Evolutionary conservation across 2,797 vertebrate genomes (phyloP).

Genomic region (Lagocephalus sceleratus): DNA sequence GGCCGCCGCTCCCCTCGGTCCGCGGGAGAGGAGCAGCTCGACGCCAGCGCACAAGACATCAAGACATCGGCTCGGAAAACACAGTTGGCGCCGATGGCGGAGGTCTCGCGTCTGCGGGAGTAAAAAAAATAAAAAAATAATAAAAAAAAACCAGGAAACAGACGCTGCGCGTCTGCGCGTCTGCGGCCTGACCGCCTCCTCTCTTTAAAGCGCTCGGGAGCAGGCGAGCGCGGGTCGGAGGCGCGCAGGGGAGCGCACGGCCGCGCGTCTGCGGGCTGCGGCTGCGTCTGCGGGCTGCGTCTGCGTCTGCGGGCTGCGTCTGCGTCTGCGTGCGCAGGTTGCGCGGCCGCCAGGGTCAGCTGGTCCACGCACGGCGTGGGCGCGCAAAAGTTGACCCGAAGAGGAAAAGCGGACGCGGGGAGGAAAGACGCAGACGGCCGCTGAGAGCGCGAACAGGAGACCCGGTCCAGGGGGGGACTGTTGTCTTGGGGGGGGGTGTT

Average conservation of each 20-base stretch:
- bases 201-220: not conserved
- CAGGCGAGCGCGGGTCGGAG: not conserved
- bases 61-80: slow-evolving; percentile 32
- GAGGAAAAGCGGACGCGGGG: too few species aligned
- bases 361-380: too few species aligned
- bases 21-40: slow-evolving; percentile 6
- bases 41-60: too few species aligned
- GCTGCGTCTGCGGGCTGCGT: too few species aligned
- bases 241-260: not conserved
- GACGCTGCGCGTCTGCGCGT: slow-evolving; percentile 26
- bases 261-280: too few species aligned
- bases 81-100: slow-evolving; percentile 36
- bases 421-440: too few species aligned
- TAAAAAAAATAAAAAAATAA: slow-evolving; percentile 1
- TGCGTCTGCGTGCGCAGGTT: too few species aligned
- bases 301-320: too few species aligned
- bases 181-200: slow-evolving; percentile 6
- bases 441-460: too few species aligned
- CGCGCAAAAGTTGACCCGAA: too few species aligned
- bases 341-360: too few species aligned
- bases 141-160: not conserved
- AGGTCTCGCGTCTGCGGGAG: slow-evolving; percentile 27
- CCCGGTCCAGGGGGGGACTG: too few species aligned
- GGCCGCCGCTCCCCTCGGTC: slow-evolving; percentile 8
- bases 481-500: not conserved